Conservation (phyloP, 2,797 vertebrate genomes). For the Carcharodon carcharias region DNA sequence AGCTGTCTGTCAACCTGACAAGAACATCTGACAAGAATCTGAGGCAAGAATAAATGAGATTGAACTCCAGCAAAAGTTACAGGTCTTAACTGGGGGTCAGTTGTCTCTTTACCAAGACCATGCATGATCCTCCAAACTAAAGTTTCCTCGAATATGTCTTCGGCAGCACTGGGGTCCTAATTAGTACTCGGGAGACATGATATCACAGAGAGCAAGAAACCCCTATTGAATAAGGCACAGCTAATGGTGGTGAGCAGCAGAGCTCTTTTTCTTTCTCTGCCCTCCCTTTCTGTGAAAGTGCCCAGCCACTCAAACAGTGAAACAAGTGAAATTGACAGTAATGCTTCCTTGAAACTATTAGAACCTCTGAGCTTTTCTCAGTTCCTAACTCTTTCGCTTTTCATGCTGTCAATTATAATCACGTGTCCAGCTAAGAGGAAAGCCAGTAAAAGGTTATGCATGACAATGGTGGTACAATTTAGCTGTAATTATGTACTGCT, state of each 20-base stretch:
- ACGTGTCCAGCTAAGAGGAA: neutral
- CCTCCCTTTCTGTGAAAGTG: no score
- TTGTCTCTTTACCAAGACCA: neutral
- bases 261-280: neutral
- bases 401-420: neutral
- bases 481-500: neutral
- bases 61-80: neutral
- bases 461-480: neutral
- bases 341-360: neutral
- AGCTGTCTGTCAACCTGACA: neutral
- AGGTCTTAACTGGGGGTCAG: neutral
- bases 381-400: neutral
- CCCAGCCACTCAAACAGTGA: neutral
- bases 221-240: neutral
- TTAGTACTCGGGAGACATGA: neutral
- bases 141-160: neutral
- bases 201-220: neutral
- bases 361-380: neutral
- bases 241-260: neutral
- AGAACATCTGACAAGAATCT: neutral
- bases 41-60: neutral
- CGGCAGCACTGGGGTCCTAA: neutral
- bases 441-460: neutral
- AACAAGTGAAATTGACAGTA: neutral
- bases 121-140: no score